Percentiles rank a stretch among this genome's conserved stretches.
Conservation (phyloP, 2,113 vertebrate species). For the Myiozetetes cayanensis region DNA sequence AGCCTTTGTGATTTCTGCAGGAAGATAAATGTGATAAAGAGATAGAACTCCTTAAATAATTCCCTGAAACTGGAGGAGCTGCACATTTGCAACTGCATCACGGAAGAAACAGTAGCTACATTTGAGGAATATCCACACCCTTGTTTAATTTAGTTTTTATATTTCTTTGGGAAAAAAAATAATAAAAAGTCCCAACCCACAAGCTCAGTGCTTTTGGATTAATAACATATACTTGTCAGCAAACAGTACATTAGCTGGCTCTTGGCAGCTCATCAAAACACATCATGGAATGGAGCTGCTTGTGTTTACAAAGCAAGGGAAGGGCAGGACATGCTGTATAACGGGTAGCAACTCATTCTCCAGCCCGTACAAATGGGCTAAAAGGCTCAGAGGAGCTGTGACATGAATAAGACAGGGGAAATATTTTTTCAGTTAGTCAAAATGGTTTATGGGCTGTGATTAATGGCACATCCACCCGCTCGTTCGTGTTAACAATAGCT, state of each 20-base stretch:
- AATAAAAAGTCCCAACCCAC: constrained; percentile 34
- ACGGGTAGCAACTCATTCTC: constrained; percentile 55
- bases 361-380: not conserved
- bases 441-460: constrained; percentile 43
- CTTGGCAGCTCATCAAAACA: constrained; percentile 75
- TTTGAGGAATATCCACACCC: constrained; percentile 53
- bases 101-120: constrained; percentile 64
- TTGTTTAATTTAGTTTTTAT: constrained; percentile 66
- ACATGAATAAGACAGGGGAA: constrained; percentile 34
- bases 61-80: not conserved
- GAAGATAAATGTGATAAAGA: not conserved
- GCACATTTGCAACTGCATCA: not conserved
- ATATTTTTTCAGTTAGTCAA: constrained; percentile 54
- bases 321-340: constrained; percentile 61
- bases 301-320: constrained; percentile 64
- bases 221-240: constrained; percentile 76
- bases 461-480: constrained; percentile 33
- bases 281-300: constrained; percentile 71
- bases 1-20: not conserved
- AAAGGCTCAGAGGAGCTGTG: constrained; percentile 1
- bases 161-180: not conserved
- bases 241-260: constrained; percentile 78
- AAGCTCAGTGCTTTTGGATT: constrained; percentile 61
- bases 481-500: not conserved
- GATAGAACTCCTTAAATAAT: not conserved